Conservation (phyloP, 2,797 vertebrate genomes). For the Capromys pilorides region DNA sequence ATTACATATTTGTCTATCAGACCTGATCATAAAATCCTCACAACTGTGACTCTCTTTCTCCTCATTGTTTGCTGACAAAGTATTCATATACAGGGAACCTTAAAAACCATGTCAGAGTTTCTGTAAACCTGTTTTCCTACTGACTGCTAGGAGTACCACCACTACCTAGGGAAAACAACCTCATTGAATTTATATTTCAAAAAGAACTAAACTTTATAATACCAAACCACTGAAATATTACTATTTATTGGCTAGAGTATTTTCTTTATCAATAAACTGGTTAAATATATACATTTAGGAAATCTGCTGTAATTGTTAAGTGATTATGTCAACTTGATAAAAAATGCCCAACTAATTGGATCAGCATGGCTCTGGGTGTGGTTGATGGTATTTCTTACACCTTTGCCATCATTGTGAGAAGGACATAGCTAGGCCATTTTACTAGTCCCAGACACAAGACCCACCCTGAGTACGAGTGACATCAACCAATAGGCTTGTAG, state of each 20-base stretch:
- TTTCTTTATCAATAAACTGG: neutral
- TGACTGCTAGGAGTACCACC: neutral
- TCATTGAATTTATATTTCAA: neutral
- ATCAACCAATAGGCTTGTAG: neutral
- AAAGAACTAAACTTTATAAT: conserved; percentile 44
- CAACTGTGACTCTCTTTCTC: neutral
- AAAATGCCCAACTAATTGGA: neutral
- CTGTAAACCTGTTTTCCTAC: neutral
- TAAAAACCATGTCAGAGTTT: neutral
- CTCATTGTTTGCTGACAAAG: neutral
- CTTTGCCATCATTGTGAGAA: conserved; percentile 25
- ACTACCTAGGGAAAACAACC: neutral
- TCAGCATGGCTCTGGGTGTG: neutral
- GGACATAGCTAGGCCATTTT: neutral
- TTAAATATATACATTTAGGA: conserved; percentile 4
- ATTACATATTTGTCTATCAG: conserved; percentile 25
- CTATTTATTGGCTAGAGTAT: neutral
- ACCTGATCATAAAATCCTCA: neutral
- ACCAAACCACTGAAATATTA: conserved; percentile 7
- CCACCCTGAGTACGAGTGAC: neutral
- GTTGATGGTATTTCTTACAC: neutral
- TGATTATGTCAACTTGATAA: neutral
- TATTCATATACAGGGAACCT: neutral
- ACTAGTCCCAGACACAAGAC: neutral
- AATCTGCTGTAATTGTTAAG: neutral